Evolutionary conservation across 2,113 vertebrate species (phyloP).

Genomic region (Mastomys coucha): DNA sequence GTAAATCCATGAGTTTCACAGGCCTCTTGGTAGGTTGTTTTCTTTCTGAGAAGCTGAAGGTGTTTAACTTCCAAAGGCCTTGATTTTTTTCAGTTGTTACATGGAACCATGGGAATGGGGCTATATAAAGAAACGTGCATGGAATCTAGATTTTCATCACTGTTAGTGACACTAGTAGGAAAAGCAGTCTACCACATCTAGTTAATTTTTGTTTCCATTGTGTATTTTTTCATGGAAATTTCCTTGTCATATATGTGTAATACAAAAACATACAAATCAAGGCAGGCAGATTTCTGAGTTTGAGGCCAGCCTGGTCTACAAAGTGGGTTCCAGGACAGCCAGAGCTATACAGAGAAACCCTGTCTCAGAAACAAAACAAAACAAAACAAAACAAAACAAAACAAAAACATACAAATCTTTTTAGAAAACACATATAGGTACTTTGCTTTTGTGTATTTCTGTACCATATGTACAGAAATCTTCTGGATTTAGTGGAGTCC

Average conservation of each 20-base stretch:
- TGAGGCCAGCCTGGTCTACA: no score
- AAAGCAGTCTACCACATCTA: background rate
- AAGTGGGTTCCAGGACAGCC: no score
- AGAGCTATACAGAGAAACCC: no score
- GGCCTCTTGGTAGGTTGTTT: background rate
- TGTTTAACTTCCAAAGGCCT: background rate
- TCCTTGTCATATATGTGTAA: background rate
- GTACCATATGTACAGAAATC: background rate
- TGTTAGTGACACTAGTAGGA: background rate
- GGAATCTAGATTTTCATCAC: background rate
- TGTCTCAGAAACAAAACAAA: no score
- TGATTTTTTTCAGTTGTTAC: background rate
- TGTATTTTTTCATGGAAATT: background rate
- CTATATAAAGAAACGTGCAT: background rate
- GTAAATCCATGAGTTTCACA: background rate
- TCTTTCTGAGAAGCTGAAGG: background rate
- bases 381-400: no score
- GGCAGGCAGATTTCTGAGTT: no score
- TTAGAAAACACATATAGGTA: background rate
- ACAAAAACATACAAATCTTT: background rate
- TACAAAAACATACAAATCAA: background rate
- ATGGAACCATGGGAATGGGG: background rate
- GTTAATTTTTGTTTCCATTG: background rate
- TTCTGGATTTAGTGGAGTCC: background rate
- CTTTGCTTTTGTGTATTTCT: background rate